A percentile compares a stretch with the other conserved stretches of the same genome.
These are phyloP conservation scores for Temnothorax ravouxi DNA, from an alignment of 2,888 invertebrate species.

Conservation along the genomic window DNA sequence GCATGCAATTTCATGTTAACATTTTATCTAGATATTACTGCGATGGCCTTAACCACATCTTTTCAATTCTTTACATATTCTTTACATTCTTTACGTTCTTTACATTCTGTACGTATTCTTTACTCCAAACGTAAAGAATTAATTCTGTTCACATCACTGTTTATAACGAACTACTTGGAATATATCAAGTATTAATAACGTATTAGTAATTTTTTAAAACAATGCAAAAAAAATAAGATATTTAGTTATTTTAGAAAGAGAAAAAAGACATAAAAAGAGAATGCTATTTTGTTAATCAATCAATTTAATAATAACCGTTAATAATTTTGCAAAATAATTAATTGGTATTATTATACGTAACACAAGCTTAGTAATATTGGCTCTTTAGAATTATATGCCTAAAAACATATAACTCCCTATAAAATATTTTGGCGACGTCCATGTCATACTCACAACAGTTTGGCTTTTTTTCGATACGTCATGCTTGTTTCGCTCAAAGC, in stretches of 20 bases:
- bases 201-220: conserved; percentile 1
- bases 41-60: too few relatives aligned
- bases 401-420: not conserved
- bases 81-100: too few relatives aligned
- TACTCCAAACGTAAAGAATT: too few relatives aligned
- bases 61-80: too few relatives aligned
- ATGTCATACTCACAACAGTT: conserved; percentile 22
- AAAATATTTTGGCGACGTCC: conserved; percentile 8
- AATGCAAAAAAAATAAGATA: not conserved
- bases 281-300: not conserved
- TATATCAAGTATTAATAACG: not conserved
- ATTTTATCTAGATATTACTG: not conserved
- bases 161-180: not conserved
- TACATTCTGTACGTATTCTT: too few relatives aligned
- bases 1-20: not conserved
- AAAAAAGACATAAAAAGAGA: not conserved
- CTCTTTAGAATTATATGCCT: not conserved
- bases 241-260: not conserved
- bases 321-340: not conserved
- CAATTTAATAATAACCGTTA: not conserved
- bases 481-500: conserved; percentile 43
- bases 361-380: not conserved
- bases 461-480: conserved; percentile 51
- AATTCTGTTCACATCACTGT: too few relatives aligned
- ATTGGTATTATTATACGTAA: not conserved